phyloP scores from a whole-genome alignment of 2,113 vertebrate species.

The Clarias magur region DNA sequence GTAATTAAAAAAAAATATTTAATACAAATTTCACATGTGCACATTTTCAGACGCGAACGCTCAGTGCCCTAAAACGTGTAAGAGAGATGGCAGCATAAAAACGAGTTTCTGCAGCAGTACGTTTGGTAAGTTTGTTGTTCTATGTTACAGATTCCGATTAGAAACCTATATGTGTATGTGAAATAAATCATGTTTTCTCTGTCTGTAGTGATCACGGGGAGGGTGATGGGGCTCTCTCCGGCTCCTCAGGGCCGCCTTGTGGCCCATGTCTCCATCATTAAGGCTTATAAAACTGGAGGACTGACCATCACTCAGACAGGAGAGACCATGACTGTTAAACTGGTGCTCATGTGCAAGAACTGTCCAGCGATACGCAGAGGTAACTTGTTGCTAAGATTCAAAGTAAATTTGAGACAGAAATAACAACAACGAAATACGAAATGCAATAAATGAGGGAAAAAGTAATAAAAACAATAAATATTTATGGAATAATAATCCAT shows the following conservation, averaged over 20 bases:
- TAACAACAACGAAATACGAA: not conserved
- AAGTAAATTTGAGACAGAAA: not conserved
- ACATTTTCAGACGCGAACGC: conserved; percentile 62
- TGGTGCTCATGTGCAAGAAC: conserved; percentile 79
- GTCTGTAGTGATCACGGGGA: conserved; percentile 79
- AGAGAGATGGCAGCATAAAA: conserved; percentile 76
- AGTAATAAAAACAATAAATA: not conserved
- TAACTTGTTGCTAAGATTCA: conserved; percentile 31
- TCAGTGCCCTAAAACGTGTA: conserved; percentile 73
- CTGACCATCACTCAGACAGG: conserved; percentile 75
- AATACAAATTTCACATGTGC: not conserved
- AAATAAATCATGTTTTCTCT: not conserved
- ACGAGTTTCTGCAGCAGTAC: conserved; percentile 81
- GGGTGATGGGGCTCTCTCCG: conserved; percentile 68
- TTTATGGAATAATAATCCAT: not conserved
- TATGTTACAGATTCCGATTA: not conserved
- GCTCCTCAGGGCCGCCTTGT: conserved; percentile 68
- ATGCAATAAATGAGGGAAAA: not conserved
- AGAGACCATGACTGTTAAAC: conserved; percentile 70
- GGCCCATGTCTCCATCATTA: conserved; percentile 70
- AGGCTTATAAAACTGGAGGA: conserved; percentile 75
- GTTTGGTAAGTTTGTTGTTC: conserved; percentile 74
- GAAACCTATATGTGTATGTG: not conserved
- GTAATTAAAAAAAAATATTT: too few species aligned
- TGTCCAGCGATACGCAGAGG: conserved; percentile 77